A percentile compares a stretch with the other conserved stretches of the same genome.
Evolutionary conservation across 2,797 vertebrate species (phyloP).

Genomic region (Alectoris magna): DNA sequence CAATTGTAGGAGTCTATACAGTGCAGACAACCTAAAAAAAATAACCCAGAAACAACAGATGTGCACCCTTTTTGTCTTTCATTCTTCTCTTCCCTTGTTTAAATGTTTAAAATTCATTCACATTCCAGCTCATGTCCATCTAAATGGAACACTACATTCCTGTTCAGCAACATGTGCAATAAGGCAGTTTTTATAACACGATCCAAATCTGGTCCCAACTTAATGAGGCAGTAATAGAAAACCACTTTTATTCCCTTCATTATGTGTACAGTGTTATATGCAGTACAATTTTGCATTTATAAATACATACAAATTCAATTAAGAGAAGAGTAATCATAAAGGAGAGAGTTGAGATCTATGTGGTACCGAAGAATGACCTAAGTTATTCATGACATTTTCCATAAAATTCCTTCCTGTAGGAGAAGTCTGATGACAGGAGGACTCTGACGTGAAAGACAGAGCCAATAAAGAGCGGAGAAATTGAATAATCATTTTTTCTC

Average conservation of each 20-base stretch:
- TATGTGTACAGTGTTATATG: not conserved
- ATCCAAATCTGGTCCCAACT: constrained; percentile 1
- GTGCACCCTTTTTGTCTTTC: not conserved
- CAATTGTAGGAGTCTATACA: not conserved
- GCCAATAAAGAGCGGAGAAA: not conserved
- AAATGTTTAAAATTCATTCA: constrained; percentile 9
- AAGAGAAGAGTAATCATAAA: not conserved
- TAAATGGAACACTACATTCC: constrained; percentile 2
- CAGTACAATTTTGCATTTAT: not conserved
- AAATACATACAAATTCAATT: not conserved
- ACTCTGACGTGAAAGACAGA: not conserved
- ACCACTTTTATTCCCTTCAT: not conserved
- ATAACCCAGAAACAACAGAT: not conserved
- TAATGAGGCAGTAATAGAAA: not conserved
- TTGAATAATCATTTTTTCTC: not conserved
- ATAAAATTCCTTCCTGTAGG: not conserved
- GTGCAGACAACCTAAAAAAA: not conserved
- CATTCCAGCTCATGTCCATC: not conserved
- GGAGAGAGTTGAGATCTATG: not conserved
- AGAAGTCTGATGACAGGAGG: not conserved
- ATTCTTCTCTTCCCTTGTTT: not conserved
- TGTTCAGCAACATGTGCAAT: not conserved
- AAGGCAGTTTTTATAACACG: constrained; percentile 1
- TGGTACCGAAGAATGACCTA: not conserved
- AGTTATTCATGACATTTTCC: not conserved